phyloP scores from a whole-genome alignment of 2,888 invertebrate species.

The Meteorus colon region DNA sequence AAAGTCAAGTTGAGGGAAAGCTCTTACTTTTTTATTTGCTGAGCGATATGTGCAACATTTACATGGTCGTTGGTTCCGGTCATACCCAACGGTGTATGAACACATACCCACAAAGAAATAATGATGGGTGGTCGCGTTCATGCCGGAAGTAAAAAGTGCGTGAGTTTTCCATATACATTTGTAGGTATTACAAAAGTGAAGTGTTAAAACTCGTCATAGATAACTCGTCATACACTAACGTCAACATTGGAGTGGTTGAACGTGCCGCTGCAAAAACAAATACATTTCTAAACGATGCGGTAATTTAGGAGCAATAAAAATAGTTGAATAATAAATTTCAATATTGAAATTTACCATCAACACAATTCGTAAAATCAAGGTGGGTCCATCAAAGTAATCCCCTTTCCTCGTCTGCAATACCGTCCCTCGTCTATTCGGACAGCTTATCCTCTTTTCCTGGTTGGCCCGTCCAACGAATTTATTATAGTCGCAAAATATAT shows the following conservation, averaged over 20 bases:
- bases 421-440: neutral
- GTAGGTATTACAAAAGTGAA: neutral
- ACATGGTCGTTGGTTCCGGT: conserved; percentile 14
- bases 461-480: neutral
- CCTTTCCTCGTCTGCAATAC: conserved; percentile 2
- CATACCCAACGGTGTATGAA: conserved; percentile 7
- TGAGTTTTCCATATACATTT: neutral
- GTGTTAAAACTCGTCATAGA: neutral
- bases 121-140: neutral
- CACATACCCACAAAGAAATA: neutral
- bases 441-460: neutral
- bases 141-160: conserved; percentile 6
- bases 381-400: neutral
- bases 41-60: conserved; percentile 2
- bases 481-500: neutral
- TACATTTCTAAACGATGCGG: neutral
- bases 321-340: neutral
- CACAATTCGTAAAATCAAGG: neutral
- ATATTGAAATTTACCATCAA: neutral
- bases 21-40: conserved; percentile 35
- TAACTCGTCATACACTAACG: too few relatives aligned
- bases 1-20: conserved; percentile 43
- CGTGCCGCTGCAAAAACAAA: neutral
- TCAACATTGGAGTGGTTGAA: neutral
- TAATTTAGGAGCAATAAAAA: neutral